These are phyloP conservation scores for Philypnodon macrostomus DNA, from an alignment of 2,797 vertebrate species.

Conservation along the genomic window DNA sequence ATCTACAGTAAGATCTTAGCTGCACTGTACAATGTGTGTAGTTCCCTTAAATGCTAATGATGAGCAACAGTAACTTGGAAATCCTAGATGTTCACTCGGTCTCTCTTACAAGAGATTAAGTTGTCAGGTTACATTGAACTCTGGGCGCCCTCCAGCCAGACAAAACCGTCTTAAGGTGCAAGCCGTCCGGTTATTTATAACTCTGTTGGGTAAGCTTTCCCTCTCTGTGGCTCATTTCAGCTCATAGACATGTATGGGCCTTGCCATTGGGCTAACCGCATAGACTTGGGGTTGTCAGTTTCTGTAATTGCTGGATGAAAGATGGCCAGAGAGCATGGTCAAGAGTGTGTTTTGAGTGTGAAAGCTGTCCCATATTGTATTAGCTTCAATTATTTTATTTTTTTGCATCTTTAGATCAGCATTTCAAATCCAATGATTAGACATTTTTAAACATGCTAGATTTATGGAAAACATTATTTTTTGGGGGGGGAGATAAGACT, in stretches of 20 bases:
- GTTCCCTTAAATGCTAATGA: constrained; percentile 44
- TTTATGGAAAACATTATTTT: too few species aligned
- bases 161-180: constrained; percentile 72
- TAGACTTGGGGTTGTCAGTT: not conserved
- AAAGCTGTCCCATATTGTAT: too few species aligned
- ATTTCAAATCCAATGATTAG: too few species aligned
- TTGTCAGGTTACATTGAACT: constrained; percentile 74
- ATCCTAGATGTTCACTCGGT: constrained; percentile 44
- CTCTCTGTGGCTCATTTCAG: constrained; percentile 36
- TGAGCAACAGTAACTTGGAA: constrained; percentile 53
- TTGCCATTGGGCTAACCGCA: constrained; percentile 26
- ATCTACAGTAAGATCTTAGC: constrained; percentile 9
- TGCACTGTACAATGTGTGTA: constrained; percentile 35
- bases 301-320: not conserved
- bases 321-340: constrained; percentile 1
- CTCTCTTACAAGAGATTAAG: constrained; percentile 69
- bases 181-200: constrained; percentile 70
- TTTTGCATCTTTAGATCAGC: too few species aligned
- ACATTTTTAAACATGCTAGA: too few species aligned
- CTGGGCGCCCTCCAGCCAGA: constrained; percentile 62
- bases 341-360: constrained; percentile 16
- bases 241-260: constrained; percentile 48
- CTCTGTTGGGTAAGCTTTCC: constrained; percentile 53
- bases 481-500: too few species aligned
- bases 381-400: too few species aligned